A percentile compares a stretch with the other conserved stretches of the same genome.
Evolutionary conservation across 2,113 vertebrate species (phyloP).

Genomic region (Xenopus laevis): DNA sequence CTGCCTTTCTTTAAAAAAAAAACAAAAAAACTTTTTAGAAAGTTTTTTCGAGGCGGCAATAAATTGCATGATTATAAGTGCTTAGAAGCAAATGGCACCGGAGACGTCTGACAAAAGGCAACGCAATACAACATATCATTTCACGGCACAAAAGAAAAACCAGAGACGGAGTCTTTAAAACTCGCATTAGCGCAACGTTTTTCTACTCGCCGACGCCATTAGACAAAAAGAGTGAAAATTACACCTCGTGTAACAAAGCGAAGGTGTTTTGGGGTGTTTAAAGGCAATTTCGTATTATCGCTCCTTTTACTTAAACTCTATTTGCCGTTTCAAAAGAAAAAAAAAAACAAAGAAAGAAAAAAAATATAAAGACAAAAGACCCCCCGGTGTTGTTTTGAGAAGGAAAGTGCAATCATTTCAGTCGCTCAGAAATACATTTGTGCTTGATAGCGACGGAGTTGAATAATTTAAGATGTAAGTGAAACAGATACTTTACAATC

Average conservation of each 20-base stretch:
- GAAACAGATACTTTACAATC: conserved; percentile 77
- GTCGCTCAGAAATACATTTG: conserved; percentile 88
- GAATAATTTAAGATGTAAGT: conserved; percentile 77
- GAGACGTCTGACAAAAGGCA: conserved; percentile 71
- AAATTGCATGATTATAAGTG: conserved; percentile 66
- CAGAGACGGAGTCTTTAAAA: conserved; percentile 79
- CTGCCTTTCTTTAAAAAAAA: no score
- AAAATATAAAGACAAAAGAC: conserved; percentile 58
- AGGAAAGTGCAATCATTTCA: conserved; percentile 84
- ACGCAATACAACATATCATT: conserved; percentile 69
- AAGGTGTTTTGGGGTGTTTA: conserved; percentile 85
- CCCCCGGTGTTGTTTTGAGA: conserved; percentile 75
- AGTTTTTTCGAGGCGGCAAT: conserved; percentile 69
- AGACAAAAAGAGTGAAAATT: conserved; percentile 76
- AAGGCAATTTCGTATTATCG: conserved; percentile 88
- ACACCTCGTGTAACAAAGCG: conserved; percentile 82
- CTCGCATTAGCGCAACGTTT: conserved; percentile 78
- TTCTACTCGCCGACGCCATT: conserved; percentile 75
- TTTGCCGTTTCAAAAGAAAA: conserved; percentile 70
- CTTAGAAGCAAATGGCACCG: conserved; percentile 66
- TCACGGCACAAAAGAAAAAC: conserved; percentile 70
- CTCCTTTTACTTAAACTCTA: conserved; percentile 94
- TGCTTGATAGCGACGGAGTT: no score
- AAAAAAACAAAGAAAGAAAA: no score
- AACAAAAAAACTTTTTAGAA: conserved; percentile 55